A percentile compares a stretch with the other conserved stretches of the same genome.
These are phyloP conservation scores for Phragmatobia fuliginosa DNA, from an alignment of 2,888 invertebrate species.

Conservation along the genomic window DNA sequence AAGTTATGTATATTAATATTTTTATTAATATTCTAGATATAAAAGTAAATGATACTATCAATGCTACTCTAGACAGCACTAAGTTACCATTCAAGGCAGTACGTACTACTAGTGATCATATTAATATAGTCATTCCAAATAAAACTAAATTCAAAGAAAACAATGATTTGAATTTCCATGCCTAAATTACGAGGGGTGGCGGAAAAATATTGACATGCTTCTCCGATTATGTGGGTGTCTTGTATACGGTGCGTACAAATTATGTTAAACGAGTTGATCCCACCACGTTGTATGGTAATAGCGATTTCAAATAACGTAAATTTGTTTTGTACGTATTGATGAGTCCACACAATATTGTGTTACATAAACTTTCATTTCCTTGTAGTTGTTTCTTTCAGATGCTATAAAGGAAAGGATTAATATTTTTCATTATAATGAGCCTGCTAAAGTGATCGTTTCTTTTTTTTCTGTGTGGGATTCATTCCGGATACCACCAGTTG, in stretches of 20 bases:
- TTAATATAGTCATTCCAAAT: not conserved
- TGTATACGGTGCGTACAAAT: conserved; percentile 28
- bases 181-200: conserved; percentile 33
- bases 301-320: conserved; percentile 40
- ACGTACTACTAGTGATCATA: not conserved
- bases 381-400: too few species aligned
- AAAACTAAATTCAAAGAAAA: conserved; percentile 8
- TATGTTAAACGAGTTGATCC: conserved; percentile 47
- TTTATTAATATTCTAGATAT: too few species aligned
- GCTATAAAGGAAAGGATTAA: too few species aligned
- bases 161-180: conserved; percentile 43
- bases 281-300: conserved; percentile 41
- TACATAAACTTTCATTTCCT: not conserved
- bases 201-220: conserved; percentile 44
- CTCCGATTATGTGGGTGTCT: conserved; percentile 34
- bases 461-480: too few species aligned
- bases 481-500: too few species aligned
- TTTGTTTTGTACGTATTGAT: conserved; percentile 20
- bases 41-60: too few species aligned
- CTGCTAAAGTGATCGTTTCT: too few species aligned
- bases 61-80: not conserved
- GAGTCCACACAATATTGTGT: too few species aligned
- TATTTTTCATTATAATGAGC: too few species aligned
- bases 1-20: too few species aligned
- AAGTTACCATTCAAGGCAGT: not conserved